phyloP scores from a whole-genome alignment of 1,140 invertebrate genomes.

The Microplitis mediator region DNA sequence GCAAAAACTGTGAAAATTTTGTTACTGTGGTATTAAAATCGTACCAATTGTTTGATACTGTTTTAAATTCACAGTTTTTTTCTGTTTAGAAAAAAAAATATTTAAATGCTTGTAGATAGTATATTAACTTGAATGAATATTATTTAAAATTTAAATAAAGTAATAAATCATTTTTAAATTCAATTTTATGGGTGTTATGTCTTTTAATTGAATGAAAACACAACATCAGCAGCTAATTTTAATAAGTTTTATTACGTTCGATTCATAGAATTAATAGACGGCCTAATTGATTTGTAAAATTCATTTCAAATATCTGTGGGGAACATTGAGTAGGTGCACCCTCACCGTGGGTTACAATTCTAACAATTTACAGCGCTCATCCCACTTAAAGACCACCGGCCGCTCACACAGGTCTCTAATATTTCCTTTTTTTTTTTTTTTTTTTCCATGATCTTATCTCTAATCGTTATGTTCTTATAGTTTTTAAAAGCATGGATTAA shows the following conservation, averaged over 20 bases:
- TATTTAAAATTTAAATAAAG: too few relatives aligned
- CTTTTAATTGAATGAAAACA: background rate
- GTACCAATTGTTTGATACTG: too few relatives aligned
- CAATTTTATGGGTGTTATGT: background rate
- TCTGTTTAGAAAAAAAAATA: too few relatives aligned
- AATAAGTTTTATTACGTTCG: too few relatives aligned
- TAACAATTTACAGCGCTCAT: slow-evolving; percentile 25
- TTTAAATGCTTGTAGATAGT: too few relatives aligned
- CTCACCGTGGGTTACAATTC: slow-evolving; percentile 22
- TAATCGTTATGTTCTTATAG: background rate
- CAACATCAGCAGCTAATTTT: background rate
- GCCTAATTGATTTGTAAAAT: slow-evolving; percentile 26
- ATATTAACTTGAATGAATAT: background rate
- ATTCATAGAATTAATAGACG: slow-evolving; percentile 8
- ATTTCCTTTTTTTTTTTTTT: background rate
- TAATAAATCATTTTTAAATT: background rate
- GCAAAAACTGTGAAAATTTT: too few relatives aligned
- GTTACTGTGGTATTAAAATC: too few relatives aligned
- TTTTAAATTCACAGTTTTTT: too few relatives aligned
- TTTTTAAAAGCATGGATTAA: background rate
- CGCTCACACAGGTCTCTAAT: background rate
- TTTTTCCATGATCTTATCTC: too few relatives aligned
- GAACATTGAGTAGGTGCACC: background rate
- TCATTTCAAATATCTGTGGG: slow-evolving; percentile 16
- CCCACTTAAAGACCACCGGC: slow-evolving; percentile 24